These are phyloP conservation scores for Apamea monoglypha DNA, from an alignment of 2,888 invertebrate species.

Conservation along the genomic window DNA sequence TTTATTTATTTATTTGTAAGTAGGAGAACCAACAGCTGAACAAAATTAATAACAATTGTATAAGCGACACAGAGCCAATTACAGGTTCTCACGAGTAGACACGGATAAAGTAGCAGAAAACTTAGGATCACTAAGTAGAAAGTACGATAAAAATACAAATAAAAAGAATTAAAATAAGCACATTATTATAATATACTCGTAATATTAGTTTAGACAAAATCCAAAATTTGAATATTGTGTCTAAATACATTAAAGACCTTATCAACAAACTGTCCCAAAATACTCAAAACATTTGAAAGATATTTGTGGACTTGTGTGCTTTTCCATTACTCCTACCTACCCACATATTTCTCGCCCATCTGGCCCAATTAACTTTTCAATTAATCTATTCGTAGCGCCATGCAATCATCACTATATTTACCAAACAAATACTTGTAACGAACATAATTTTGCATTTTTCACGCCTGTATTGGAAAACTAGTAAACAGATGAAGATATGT, in stretches of 20 bases:
- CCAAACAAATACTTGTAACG: slow-evolving; percentile 27
- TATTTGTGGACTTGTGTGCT: slow-evolving; percentile 5
- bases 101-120: too few species aligned
- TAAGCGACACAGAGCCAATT: too few species aligned
- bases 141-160: too few species aligned
- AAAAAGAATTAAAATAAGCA: too few species aligned
- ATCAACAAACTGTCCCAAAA: background rate
- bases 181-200: too few species aligned
- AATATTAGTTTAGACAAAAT: background rate
- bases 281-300: background rate
- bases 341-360: slow-evolving; percentile 34
- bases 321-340: background rate
- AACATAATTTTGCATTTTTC: slow-evolving; percentile 19
- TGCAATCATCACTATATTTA: slow-evolving; percentile 55
- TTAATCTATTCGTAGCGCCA: slow-evolving; percentile 50
- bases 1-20: too few species aligned
- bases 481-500: slow-evolving; percentile 11
- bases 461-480: background rate
- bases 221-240: background rate
- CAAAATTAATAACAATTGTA: too few species aligned
- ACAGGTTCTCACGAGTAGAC: too few species aligned
- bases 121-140: too few species aligned
- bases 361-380: slow-evolving; percentile 53
- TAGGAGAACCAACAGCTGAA: too few species aligned
- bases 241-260: background rate